Conservation (phyloP, 2,797 vertebrate species). For the Cheirogaleus major region DNA sequence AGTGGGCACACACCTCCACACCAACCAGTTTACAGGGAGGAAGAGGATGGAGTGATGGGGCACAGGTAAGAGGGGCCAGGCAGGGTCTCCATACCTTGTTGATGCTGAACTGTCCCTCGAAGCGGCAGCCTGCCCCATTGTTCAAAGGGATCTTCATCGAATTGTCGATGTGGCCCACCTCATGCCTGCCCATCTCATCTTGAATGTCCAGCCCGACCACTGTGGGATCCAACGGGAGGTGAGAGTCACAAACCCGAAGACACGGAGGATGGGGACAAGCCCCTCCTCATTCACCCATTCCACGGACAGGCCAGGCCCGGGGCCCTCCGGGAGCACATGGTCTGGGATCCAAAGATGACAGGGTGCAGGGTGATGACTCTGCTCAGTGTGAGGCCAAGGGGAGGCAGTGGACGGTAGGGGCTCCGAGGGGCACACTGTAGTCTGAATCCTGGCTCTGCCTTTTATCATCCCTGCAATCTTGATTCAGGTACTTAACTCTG, state of each 20-base stretch:
- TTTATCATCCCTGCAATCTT: not conserved
- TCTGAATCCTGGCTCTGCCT: not conserved
- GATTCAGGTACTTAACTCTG: not conserved
- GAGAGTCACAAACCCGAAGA: not conserved
- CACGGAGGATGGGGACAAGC: not conserved
- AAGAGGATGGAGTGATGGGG: fast-evolving
- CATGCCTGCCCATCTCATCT: constrained; percentile 99
- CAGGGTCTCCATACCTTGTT: constrained; percentile 91
- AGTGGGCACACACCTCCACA: fast-evolving
- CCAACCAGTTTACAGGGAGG: not conserved
- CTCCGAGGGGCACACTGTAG: fast-evolving
- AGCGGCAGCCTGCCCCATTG: constrained; percentile 94
- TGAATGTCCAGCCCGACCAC: constrained; percentile 99
- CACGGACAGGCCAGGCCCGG: fast-evolving
- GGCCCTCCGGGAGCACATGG: not conserved
- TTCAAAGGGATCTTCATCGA: constrained; percentile 97
- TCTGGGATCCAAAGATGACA: not conserved
- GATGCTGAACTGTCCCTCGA: constrained; percentile 98
- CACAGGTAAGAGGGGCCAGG: not conserved
- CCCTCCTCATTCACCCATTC: not conserved
- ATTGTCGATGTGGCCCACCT: constrained; percentile 99
- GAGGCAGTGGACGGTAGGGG: too few relatives aligned
- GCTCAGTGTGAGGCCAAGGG: not conserved
- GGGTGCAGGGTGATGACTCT: not conserved
- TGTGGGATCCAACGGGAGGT: constrained; percentile 70